These are phyloP conservation scores for Embiotoca jacksoni DNA, from an alignment of 2,113 vertebrate species.

Conservation along the genomic window DNA sequence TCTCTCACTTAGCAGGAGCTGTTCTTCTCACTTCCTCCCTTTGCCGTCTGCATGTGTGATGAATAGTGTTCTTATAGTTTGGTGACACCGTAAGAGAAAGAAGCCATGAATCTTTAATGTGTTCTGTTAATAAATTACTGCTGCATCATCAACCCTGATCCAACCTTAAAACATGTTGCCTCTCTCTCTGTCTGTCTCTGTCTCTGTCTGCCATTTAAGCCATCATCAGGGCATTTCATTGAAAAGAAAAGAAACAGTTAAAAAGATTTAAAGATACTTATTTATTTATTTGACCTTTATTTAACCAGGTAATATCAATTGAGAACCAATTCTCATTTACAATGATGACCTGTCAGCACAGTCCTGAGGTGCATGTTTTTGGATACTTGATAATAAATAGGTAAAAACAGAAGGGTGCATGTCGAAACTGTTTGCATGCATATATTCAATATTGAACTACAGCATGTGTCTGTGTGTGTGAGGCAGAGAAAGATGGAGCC, in stretches of 20 bases:
- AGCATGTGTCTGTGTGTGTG: neutral
- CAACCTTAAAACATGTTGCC: slow-evolving; percentile 34
- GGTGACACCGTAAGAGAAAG: slow-evolving; percentile 41
- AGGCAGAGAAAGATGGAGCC: neutral
- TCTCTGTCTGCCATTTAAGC: neutral
- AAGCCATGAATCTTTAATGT: slow-evolving; percentile 66
- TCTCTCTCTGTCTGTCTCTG: slow-evolving; percentile 13
- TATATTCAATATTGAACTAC: neutral
- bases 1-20: neutral
- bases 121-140: slow-evolving; percentile 67
- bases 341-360: too few species aligned
- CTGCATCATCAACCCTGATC: slow-evolving; percentile 34
- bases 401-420: too few species aligned
- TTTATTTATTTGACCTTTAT: too few species aligned
- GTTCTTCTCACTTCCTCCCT: slow-evolving; percentile 16
- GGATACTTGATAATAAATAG: neutral
- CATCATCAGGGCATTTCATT: slow-evolving; percentile 23
- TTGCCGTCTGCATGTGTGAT: slow-evolving; percentile 39
- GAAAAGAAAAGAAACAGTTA: neutral
- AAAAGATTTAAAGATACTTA: neutral
- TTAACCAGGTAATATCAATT: too few species aligned
- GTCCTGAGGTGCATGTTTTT: too few species aligned
- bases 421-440: neutral
- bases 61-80: slow-evolving; percentile 45
- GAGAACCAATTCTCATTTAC: too few species aligned